Base-by-base conservation (phyloP, 2,888 invertebrate genomes). In the Halictus ligatus region DNA sequence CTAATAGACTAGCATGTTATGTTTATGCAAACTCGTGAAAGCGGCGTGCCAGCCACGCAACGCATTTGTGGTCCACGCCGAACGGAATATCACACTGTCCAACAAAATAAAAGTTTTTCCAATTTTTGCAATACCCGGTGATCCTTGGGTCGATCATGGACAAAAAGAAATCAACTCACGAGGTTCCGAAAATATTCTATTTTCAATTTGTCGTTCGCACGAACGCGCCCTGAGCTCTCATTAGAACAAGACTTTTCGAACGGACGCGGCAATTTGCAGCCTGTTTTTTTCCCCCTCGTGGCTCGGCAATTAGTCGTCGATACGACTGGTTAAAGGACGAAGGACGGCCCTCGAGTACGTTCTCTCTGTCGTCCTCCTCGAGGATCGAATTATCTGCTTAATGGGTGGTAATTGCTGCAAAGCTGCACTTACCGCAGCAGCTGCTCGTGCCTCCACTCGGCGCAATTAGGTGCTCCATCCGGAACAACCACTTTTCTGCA, bases 371-470 rank as follows among this genome's bases (percentile, higher is more conserved):
- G 81, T 84, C 78, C 84, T 75, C 81, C 78, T 40, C 50, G 71
- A 75, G 81, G 84, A 87, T 92, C 87, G 89, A 90, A 91, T 91
- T 90, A 91, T 90, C 89, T 84, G 84, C 86, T 86, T 89, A 91
- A 90, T 90, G 88, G 92, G 91, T 91, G 90, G 91, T 93, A 92
- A 92, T 92, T 91, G 89, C 86, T 80, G 88, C 83, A 83, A 90
- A 91, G 88, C 88, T 92, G 93, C 92, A 93, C 92, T 93, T 92
- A 91, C 89, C 87, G 75, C 73, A 64, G 88, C 64, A 77, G 43
- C 79, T 76, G 80, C 87, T 88, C 74, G 75, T 85, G 73, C 64
- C 58, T 71, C 80, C 80, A 84, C 82, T 85, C 69, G 85, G 69
- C 54, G 75, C 72, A 58, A 78, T 78, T 87, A 75, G 75, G 72